Base-by-base conservation (phyloP, 2,888 invertebrate species). In the Acrocyrtus sp. region DNA sequence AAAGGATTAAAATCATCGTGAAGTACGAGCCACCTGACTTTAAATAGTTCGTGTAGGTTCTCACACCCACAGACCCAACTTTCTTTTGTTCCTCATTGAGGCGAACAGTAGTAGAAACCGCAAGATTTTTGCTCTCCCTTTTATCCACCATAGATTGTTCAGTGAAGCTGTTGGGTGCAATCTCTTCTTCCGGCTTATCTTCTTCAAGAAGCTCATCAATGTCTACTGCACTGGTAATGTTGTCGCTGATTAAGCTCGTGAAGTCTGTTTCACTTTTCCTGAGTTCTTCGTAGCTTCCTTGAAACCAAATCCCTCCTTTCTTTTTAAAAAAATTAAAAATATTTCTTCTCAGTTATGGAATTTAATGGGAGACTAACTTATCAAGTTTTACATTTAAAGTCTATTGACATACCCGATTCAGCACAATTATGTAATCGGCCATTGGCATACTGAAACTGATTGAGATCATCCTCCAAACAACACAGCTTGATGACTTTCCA, bases 391-490 rank as follows among this genome's bases (percentile, higher is more conserved):
- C 21, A 48, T 48, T 26, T 15, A 22, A n/a, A 10, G 17, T 26
- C 21, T 48, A 22, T n/a, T 17, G 21, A 27, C 34, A 19, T 47
- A 67, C 67, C 29, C 62, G 61, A n/a, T 62, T 62, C 17, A 69
- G 27, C 3, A 69, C 62, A 41, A 69, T 69, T 2, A 69, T 54
- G 15, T 69, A 56, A 43, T 69, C 69, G 2, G 69, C 69, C 45
- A 62, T 34, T 12, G 61, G 62, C 22, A 69, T 56, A n/a, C 1
- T 61, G 62, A 48, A 61, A 69, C 15, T 69, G 69, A 5, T 56
- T 50, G 3, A 69, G 17, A 22, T 69, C 69, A 3, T 62, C 69
- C 1, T 21, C 8, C 24, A 69, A 69, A 24, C 69, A 62, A 19
- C 69, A 62, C 1, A 62, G 12, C 17, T 62, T 48, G 0, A 69